Evolutionary conservation across 2,797 vertebrate genomes (phyloP), one percentile per base, ranked within the genome.

Genomic region (Agapornis canus): DNA sequence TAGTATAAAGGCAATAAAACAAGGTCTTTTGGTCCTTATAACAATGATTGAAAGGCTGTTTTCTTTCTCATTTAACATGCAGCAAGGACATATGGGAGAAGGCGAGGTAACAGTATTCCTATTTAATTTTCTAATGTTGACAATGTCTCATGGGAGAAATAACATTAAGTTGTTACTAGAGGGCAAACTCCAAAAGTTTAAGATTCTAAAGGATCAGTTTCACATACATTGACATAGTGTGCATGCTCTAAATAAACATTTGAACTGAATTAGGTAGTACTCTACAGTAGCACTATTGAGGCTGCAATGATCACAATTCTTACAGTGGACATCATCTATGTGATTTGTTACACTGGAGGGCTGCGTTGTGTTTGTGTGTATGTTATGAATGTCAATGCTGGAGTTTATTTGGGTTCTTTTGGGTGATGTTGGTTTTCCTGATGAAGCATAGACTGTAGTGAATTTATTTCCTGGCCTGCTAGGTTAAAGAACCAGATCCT

Each of bases 11-110:
- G 96, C 94, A 57, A 93, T 98, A 93, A 98, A 97, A 97, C 85
- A 86, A 97, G 95, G 94, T 97, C 95, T 96, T 91, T 92, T 98
- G 95, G 97, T 97, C 97, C 94, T 97, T 97, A 95, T 98, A 97
- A 98, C 98, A 96, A 98, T 98, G 97, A 98, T 98, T 98, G 98
- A 98, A 98, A 98, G 98, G 97, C 96, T 98, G 94, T 98, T 98
- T 98, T 98, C 97, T 99, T 98, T 98, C 98, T 98, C 98, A 98
- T 98, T 99, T 99, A 98, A 98, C 99, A 99, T 98, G 99, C 99
- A 99, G 99, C 99, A 98, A 99, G 99, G 99, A 99, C 99, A 99
- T 99, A 99, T 99, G 99, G 99, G 98, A 99, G 99, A 98, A 99
- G 99, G 99, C 98, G 99, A 99, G 99, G 99, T 99, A 99, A 99